Conservation (phyloP, 1,140 invertebrate species). For the Marisa cornuarietis region DNA sequence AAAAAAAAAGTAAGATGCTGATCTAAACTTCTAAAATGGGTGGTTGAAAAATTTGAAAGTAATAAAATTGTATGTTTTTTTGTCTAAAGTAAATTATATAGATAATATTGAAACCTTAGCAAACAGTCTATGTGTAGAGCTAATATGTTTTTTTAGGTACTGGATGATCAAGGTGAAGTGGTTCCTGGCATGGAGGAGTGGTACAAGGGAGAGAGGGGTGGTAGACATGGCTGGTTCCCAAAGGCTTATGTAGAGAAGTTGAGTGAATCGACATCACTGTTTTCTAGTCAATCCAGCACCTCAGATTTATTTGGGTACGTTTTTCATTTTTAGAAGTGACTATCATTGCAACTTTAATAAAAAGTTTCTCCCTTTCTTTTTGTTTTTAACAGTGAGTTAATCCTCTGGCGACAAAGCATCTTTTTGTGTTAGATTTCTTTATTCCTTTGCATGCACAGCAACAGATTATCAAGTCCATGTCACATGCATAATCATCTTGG, state of each 20-base stretch:
- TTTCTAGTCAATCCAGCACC: slow-evolving; percentile 38
- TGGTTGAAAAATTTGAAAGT: too few relatives aligned
- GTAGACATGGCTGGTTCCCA: slow-evolving; percentile 96
- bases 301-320: slow-evolving; percentile 36
- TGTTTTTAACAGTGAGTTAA: background rate
- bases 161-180: slow-evolving; percentile 80
- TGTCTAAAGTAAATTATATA: too few relatives aligned
- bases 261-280: slow-evolving; percentile 31
- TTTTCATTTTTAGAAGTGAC: background rate
- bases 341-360: background rate
- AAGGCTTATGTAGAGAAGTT: slow-evolving; percentile 85
- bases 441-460: too few relatives aligned
- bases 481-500: too few relatives aligned
- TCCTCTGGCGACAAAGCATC: too few relatives aligned
- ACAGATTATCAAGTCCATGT: too few relatives aligned
- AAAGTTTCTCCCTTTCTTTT: background rate
- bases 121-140: too few relatives aligned
- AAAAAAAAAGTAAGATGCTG: too few relatives aligned
- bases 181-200: slow-evolving; percentile 86
- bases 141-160: slow-evolving; percentile 70
- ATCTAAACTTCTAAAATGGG: too few relatives aligned
- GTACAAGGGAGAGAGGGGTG: slow-evolving; percentile 87
- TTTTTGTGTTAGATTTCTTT: too few relatives aligned
- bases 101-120: too few relatives aligned
- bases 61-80: too few relatives aligned